Conservation (phyloP, 2,797 vertebrate genomes). For the Hippocampus kuda region DNA sequence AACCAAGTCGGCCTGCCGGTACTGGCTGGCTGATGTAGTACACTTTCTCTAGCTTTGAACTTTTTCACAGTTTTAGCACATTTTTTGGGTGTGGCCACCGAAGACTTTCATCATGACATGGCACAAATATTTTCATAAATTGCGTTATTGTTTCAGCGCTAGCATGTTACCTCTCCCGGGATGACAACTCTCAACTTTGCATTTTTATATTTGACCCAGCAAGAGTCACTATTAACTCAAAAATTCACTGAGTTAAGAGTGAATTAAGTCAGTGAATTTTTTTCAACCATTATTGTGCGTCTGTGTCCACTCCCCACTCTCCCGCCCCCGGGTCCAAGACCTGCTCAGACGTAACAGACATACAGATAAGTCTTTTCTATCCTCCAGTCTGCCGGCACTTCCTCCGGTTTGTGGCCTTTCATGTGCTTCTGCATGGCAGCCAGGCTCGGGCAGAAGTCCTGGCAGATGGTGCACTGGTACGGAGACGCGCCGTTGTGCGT, state of each 20-base stretch:
- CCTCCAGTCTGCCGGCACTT: constrained; percentile 96
- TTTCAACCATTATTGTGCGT: neutral
- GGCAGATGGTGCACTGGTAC: constrained; percentile 98
- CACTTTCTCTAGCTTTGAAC: neutral
- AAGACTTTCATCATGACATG: neutral
- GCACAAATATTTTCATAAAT: neutral
- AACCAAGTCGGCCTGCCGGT: neutral
- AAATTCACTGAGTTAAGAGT: too few species aligned
- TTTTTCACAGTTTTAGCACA: neutral
- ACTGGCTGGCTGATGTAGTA: neutral
- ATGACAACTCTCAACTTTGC: neutral
- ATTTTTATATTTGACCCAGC: constrained; percentile 1
- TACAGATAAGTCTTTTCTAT: constrained; percentile 99
- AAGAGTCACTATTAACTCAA: neutral
- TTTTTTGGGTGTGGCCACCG: neutral
- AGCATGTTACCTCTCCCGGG: constrained; percentile 2
- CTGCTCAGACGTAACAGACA: constrained; percentile 90
- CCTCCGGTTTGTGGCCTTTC: constrained; percentile 95
- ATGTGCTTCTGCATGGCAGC: constrained; percentile 99
- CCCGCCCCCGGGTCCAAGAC: constrained; percentile 42
- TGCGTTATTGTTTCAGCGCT: constrained; percentile 29
- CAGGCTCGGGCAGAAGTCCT: constrained; percentile 97
- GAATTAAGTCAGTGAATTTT: too few species aligned
- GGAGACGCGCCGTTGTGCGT: constrained; percentile 97
- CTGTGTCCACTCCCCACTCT: neutral